Base-by-base conservation (phyloP, 53 echinoderm and acorn worm species). In the Astropecten irregularis region DNA sequence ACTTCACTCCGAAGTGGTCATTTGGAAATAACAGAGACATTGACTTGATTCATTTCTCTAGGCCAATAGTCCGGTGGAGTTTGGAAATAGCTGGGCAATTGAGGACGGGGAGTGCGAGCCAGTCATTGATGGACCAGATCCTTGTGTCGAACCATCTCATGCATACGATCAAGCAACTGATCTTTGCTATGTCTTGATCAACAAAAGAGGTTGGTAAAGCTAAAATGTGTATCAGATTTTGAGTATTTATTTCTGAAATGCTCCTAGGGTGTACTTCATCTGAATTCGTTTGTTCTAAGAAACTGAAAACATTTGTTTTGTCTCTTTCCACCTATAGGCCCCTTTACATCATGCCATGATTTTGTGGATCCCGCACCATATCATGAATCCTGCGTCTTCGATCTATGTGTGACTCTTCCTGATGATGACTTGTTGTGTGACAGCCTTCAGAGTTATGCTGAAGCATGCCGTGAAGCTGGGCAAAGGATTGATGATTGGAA, bases 61-160 rank as follows among this genome's bases (percentile, higher is more conserved):
- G 90, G 90, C 61, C 13, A 30, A 64, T 0, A 62, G 37, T 16
- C 26, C 52, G 16, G 40, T 35, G 8, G 92, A 83, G 18, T 92
- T 92, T 77, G 92, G 88, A 0, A 88, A 88, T 46, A 72, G 85
- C 71, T 92, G 92, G 92, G 71, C 36, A 21, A 42, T 87, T 30
- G n/a, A n/a, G n/a, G 66, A 82, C 36, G 25, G 49, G 16, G 37
- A 53, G 20, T 91, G 91, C 31, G 25, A 69, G 22, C 35, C 83
- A 35, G 67, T 44, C 30, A 53, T 69, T 13, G 87, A 56, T 30
- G 63, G 57, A 9, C 63, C 81, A 19, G 59, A 76, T 49, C 87
- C 87, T 14, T 91, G 91, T 83, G 83, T 73, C 14, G 48, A 53
- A 33, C 55, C 49, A 13, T 66, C 87, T 6, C 57, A 73, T 7